Conservation (phyloP, 2,113 vertebrate species). For the Azemiops feae region DNA sequence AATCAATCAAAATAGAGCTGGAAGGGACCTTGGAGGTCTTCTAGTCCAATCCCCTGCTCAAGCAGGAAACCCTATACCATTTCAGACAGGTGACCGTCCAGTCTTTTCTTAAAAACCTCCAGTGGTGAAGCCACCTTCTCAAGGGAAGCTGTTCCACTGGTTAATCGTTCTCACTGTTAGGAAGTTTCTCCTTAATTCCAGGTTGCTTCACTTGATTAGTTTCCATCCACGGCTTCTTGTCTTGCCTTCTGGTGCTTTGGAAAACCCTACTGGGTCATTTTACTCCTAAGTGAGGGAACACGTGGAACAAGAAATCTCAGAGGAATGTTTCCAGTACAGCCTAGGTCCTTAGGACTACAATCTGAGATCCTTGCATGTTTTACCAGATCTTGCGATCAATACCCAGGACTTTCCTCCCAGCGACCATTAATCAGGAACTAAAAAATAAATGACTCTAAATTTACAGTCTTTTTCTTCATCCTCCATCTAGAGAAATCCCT, state of each 20-base stretch:
- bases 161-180: too few relatives aligned
- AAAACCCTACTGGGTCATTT: neutral
- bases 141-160: too few relatives aligned
- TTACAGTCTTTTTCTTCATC: neutral
- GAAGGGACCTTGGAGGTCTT: too few relatives aligned
- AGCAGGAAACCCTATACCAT: too few relatives aligned
- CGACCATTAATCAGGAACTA: neutral
- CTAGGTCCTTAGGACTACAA: neutral
- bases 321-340: neutral
- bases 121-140: too few relatives aligned
- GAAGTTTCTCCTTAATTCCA: too few relatives aligned
- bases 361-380: neutral
- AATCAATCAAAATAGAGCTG: neutral
- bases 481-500: neutral
- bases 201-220: too few relatives aligned
- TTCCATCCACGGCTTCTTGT: too few relatives aligned
- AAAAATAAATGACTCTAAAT: neutral
- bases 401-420: neutral
- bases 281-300: neutral
- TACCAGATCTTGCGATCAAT: neutral
- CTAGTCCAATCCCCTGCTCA: too few relatives aligned
- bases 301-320: neutral
- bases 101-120: too few relatives aligned
- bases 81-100: too few relatives aligned
- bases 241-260: too few relatives aligned